Evolutionary conservation across 2,797 vertebrate genomes (phyloP), one percentile per base, ranked within the genome.

Genomic region (Syndactyla subalaris): DNA sequence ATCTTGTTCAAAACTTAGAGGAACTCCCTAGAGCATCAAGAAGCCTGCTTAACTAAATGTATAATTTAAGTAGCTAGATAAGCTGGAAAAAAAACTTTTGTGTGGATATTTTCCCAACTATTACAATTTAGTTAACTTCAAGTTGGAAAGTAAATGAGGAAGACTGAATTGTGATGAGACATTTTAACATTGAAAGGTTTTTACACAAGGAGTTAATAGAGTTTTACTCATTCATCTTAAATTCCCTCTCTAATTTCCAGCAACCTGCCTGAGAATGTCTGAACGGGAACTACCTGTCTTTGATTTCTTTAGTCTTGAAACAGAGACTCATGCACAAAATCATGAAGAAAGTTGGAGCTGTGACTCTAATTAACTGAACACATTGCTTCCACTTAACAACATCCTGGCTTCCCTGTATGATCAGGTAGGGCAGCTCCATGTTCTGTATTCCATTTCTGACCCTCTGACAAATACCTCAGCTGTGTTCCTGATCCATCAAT

Each of bases 321-420:
- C 4, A 67, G 24, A 66, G 39, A 48, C 20, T 58, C 6, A 27
- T 21, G 27, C 15, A 58, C 30, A 48, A 74, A 79, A 54, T 39
- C 24, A 22, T 12, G 26, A 63, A 73, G 23, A 34, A 86, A 74
- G 32, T 46, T 79, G 41, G 38, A 45, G 24, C 15, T 5, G 1
- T 43, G 29, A 58, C 30, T 39, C 23, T 54, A 57, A 68, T 58
- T 52, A 58, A 43, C 38, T 34, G 24, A 57, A 30, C 11, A 16
- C 2, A 11, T 52, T 78, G 7, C 27, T 84, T 88, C 32, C 29
- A 73, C 18, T 39, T 63, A 48, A 46, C 3, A 52, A 30, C 0
- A 2, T 4, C 0, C 0, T 43, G 49, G 6, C n/a, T 81, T 24
- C 11, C 12, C 72, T 46, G 16, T 1, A 0, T 32, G 34, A 68